phyloP scores from a whole-genome alignment of 2,888 invertebrate genomes.

The Cryptosula pallasiana region DNA sequence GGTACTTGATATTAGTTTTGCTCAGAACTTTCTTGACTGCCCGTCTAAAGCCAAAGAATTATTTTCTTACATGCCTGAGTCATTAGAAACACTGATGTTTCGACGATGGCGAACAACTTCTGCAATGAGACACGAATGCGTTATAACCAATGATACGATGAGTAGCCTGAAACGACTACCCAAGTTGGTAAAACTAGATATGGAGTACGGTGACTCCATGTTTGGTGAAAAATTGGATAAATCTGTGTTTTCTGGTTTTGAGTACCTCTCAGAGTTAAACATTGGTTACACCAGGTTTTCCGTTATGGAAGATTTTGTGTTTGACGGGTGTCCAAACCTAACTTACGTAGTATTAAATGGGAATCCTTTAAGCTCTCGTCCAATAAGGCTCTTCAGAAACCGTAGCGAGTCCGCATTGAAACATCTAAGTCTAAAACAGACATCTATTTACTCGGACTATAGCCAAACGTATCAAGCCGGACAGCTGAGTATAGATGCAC shows the following conservation, averaged over 20 bases:
- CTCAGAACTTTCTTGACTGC: neutral
- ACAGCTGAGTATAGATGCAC: neutral
- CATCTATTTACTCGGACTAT: neutral
- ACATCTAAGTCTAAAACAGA: neutral
- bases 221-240: neutral
- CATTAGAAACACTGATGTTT: neutral
- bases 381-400: neutral
- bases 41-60: neutral
- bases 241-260: neutral
- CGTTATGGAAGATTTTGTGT: neutral
- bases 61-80: neutral
- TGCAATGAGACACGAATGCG: neutral
- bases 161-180: neutral
- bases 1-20: neutral
- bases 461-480: neutral
- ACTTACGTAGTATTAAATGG: neutral
- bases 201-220: neutral
- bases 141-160: neutral
- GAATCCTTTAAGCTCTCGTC: neutral
- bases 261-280: neutral
- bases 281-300: neutral
- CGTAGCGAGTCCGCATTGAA: neutral
- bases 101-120: neutral
- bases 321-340: neutral
- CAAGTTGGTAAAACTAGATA: neutral